Conservation (phyloP, 2,113 vertebrate genomes). For the Brachyhypopomus occidentalis region DNA sequence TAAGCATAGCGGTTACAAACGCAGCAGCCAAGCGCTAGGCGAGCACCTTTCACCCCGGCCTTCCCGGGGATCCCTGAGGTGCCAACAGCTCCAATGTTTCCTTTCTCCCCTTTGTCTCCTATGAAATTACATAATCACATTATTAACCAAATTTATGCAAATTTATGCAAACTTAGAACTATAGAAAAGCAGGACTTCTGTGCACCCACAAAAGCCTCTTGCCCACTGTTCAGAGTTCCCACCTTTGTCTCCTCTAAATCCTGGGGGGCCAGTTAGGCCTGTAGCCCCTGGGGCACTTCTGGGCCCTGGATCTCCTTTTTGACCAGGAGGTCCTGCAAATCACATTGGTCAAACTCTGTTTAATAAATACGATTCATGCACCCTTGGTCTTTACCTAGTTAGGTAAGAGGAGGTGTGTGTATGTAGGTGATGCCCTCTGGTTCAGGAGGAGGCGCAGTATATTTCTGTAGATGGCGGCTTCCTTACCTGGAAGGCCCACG, state of each 20-base stretch:
- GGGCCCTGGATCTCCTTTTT: slow-evolving; percentile 78
- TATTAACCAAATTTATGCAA: too few relatives aligned
- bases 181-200: too few relatives aligned
- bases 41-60: slow-evolving; percentile 85
- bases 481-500: slow-evolving; percentile 81
- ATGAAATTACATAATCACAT: background rate
- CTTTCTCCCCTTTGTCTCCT: slow-evolving; percentile 90
- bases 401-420: background rate
- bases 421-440: background rate
- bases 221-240: background rate
- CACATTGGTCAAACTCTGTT: background rate
- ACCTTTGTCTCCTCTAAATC: slow-evolving; percentile 88
- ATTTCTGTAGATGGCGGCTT: background rate
- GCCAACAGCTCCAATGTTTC: slow-evolving; percentile 79
- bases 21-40: background rate
- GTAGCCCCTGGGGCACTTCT: slow-evolving; percentile 72
- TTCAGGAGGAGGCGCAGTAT: too few relatives aligned
- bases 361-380: too few relatives aligned
- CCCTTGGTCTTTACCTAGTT: background rate
- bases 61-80: slow-evolving; percentile 85
- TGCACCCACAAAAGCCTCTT: too few relatives aligned
- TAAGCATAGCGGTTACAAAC: background rate
- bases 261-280: slow-evolving; percentile 76
- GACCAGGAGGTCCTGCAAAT: slow-evolving; percentile 80
- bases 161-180: too few relatives aligned